phyloP scores from a whole-genome alignment of 2,797 vertebrate species.

The Muscicapa comitata region DNA sequence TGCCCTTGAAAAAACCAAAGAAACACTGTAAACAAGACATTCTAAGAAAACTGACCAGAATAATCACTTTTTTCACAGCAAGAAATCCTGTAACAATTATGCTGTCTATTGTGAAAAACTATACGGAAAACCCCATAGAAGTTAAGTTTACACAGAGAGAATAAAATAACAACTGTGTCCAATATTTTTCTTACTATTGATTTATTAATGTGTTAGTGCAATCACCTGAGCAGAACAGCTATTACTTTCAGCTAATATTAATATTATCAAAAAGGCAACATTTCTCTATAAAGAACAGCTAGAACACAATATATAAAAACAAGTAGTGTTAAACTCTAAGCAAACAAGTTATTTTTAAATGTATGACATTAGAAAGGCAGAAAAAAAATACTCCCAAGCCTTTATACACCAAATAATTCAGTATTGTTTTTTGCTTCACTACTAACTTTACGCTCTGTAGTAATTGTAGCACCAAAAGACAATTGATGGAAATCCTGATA shows the following conservation, averaged over 20 bases:
- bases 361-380: not conserved
- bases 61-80: not conserved
- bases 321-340: not conserved
- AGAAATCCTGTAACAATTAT: not conserved
- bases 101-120: not conserved
- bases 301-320: not conserved
- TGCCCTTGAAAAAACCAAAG: constrained; percentile 76
- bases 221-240: not conserved
- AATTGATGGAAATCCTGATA: not conserved
- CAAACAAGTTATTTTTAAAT: not conserved
- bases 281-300: not conserved
- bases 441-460: not conserved
- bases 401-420: not conserved
- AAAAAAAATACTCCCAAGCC: not conserved
- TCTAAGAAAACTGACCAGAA: not conserved
- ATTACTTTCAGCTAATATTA: not conserved
- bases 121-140: not conserved
- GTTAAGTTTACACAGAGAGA: not conserved
- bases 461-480: not conserved
- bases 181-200: not conserved
- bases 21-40: not conserved
- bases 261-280: not conserved
- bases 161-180: not conserved
- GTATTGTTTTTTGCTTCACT: not conserved
- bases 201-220: not conserved